phyloP scores from a whole-genome alignment of 2,797 vertebrate genomes.

The Danio kyathit region DNA sequence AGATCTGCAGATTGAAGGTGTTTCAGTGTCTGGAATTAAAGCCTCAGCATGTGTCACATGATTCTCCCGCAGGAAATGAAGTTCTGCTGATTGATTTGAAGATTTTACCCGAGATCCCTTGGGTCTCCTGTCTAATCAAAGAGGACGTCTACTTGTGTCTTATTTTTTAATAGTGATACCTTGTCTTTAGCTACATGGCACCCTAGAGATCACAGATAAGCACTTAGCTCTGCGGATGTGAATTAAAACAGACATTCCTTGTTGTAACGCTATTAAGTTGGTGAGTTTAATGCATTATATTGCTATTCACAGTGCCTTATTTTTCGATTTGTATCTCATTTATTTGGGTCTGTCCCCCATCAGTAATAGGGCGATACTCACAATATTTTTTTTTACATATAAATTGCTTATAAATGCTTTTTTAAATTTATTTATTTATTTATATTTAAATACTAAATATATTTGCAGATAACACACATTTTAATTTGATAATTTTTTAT shows the following conservation, averaged over 20 bases:
- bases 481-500: too few relatives aligned
- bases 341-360: too few relatives aligned
- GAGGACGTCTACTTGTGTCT: conserved; percentile 31
- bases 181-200: conserved; percentile 30
- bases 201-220: conserved; percentile 29
- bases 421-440: too few relatives aligned
- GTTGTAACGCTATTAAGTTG: not conserved
- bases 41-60: conserved; percentile 11
- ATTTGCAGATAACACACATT: too few relatives aligned
- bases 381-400: too few relatives aligned
- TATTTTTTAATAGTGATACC: conserved; percentile 36
- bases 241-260: conserved; percentile 12
- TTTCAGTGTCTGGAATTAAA: conserved; percentile 38
- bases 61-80: conserved; percentile 28
- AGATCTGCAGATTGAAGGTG: conserved; percentile 20
- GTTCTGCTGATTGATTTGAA: conserved; percentile 40
- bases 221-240: conserved; percentile 17
- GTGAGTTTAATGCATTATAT: not conserved
- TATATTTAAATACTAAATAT: too few relatives aligned
- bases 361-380: too few relatives aligned
- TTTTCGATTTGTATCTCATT: not conserved
- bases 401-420: too few relatives aligned
- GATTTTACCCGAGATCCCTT: conserved; percentile 47
- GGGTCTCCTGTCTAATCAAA: conserved; percentile 45
- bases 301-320: not conserved